Conservation (phyloP, 2,888 invertebrate species). For the Andrena minutula region DNA sequence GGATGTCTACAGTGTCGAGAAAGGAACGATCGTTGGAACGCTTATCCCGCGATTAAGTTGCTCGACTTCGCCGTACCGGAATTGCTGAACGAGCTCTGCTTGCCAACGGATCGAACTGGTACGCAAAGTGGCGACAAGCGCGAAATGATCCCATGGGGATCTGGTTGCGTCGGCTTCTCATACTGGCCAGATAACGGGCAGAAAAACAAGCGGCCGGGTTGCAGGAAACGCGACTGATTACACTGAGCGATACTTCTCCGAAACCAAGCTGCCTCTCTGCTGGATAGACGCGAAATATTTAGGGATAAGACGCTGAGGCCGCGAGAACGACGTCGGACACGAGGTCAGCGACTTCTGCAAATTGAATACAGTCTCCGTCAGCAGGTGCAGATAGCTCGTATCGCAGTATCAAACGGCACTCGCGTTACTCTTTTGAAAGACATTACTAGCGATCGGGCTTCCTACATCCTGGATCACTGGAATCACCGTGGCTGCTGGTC, state of each 20-base stretch:
- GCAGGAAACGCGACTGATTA: constrained; percentile 36
- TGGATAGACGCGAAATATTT: constrained; percentile 49
- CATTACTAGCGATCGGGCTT: too few species aligned
- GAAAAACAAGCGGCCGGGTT: constrained; percentile 54
- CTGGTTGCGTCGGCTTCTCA: constrained; percentile 35
- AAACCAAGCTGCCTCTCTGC: constrained; percentile 14
- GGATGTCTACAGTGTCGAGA: background rate
- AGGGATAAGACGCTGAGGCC: constrained; percentile 37
- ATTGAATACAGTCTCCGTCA: constrained; percentile 46
- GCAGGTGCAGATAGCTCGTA: constrained; percentile 7
- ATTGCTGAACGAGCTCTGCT: constrained; percentile 24
- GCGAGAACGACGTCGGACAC: constrained; percentile 34
- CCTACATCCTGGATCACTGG: too few species aligned
- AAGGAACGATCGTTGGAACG: constrained; percentile 7
- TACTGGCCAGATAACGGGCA: constrained; percentile 39
- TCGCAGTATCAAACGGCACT: background rate
- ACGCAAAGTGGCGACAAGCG: constrained; percentile 25
- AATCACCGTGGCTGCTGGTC: too few species aligned
- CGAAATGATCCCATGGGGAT: constrained; percentile 50
- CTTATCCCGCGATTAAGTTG: constrained; percentile 28
- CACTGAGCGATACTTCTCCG: constrained; percentile 33
- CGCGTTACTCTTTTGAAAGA: background rate
- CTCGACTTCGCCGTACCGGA: constrained; percentile 30
- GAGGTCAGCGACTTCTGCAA: constrained; percentile 58
- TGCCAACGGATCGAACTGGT: constrained; percentile 48